A percentile compares a stretch with the other conserved stretches of the same genome.
Conservation (phyloP, 1,140 invertebrate species). For the Aleiodes sp. region DNA sequence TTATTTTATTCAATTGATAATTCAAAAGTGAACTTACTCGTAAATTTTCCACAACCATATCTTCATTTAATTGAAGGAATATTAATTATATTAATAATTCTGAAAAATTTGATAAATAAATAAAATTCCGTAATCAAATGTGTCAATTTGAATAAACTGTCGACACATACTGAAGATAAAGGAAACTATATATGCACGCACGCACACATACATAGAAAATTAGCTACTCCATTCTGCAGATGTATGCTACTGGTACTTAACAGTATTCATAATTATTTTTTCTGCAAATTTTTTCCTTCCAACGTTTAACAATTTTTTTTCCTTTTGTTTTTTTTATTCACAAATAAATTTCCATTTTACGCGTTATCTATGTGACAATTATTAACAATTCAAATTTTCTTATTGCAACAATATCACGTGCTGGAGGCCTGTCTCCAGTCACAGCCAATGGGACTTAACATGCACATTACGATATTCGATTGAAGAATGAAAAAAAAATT, state of each 20-base stretch:
- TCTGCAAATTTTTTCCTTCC: too few species aligned
- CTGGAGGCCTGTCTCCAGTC: constrained; percentile 49
- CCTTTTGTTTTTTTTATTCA: constrained; percentile 25
- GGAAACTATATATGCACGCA: too few species aligned
- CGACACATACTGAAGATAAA: too few species aligned
- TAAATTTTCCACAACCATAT: neutral
- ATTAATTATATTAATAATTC: too few species aligned
- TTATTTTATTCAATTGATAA: neutral
- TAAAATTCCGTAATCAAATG: too few species aligned
- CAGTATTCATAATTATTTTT: neutral
- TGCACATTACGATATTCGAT: neutral
- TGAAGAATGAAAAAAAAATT: constrained; percentile 4
- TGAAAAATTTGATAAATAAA: too few species aligned
- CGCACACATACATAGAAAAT: too few species aligned
- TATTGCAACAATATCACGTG: constrained; percentile 58
- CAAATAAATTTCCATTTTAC: constrained; percentile 17
- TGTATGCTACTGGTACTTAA: neutral
- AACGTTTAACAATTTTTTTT: too few species aligned
- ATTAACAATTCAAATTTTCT: constrained; percentile 58
- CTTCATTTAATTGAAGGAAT: too few species aligned
- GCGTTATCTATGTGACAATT: constrained; percentile 26
- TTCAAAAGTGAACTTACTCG: neutral
- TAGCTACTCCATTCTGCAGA: neutral
- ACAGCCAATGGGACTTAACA: constrained; percentile 44
- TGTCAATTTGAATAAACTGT: too few species aligned